Conservation (phyloP, 2,113 vertebrate species). For the Poecile atricapillus region DNA sequence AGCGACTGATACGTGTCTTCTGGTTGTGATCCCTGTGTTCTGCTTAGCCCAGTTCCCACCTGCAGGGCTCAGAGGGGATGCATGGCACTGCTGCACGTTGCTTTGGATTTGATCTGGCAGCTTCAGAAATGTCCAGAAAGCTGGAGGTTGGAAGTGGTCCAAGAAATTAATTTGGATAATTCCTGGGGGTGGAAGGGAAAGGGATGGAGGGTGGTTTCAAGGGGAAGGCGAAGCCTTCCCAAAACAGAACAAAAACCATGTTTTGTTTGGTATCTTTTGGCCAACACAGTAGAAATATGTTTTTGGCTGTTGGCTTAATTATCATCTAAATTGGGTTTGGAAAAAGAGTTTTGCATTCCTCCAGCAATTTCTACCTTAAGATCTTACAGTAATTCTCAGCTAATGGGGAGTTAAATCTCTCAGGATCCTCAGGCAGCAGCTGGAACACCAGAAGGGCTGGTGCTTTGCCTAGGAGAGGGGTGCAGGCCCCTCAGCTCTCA, state of each 20-base stretch:
- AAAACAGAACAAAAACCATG: background rate
- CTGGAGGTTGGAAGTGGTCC: background rate
- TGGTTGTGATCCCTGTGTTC: background rate
- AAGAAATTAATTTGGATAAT: background rate
- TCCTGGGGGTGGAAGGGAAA: background rate
- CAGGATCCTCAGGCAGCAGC: background rate
- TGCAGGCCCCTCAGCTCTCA: background rate
- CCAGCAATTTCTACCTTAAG: background rate
- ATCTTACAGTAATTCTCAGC: background rate
- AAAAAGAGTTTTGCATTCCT: background rate
- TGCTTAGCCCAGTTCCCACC: background rate
- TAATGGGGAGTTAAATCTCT: background rate
- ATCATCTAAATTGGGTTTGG: background rate
- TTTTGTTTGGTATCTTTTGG: background rate
- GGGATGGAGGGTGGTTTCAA: background rate
- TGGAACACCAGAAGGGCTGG: background rate
- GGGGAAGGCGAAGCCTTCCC: background rate
- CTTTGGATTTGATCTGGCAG: background rate
- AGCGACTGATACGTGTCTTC: conserved; percentile 3
- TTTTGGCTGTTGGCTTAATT: background rate
- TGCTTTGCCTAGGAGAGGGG: background rate
- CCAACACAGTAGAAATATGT: background rate
- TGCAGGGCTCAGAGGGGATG: background rate
- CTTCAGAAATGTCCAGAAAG: background rate
- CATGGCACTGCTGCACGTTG: background rate